These are phyloP conservation scores for Lagopus muta DNA, from an alignment of 2,113 vertebrate species.

Conservation along the genomic window DNA sequence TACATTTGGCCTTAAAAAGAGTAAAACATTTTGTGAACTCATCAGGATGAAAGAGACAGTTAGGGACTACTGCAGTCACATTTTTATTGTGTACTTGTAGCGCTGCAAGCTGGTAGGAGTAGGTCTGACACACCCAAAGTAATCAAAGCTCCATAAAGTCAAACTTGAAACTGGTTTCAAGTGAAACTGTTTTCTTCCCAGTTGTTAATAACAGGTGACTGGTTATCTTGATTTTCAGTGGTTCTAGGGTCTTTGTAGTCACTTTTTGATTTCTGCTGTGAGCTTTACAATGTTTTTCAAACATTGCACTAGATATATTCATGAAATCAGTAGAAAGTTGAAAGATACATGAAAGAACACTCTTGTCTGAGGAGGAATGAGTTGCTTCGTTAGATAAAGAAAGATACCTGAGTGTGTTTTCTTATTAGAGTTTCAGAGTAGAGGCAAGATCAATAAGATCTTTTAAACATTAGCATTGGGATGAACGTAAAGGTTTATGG, in stretches of 20 bases:
- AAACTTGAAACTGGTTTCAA: conserved; percentile 20
- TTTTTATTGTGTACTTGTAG: not conserved
- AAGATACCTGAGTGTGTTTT: not conserved
- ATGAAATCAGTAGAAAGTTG: not conserved
- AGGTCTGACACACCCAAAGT: conserved; percentile 5
- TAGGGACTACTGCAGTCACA: not conserved
- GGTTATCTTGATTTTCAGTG: not conserved
- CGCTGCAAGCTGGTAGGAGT: not conserved
- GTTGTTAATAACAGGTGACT: not conserved
- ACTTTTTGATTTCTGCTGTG: not conserved
- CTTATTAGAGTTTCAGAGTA: not conserved
- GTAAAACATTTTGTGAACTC: not conserved
- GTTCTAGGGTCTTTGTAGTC: not conserved
- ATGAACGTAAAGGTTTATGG: not conserved
- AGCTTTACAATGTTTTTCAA: not conserved
- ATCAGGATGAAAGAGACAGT: not conserved
- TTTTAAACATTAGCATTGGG: not conserved
- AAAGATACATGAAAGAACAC: not conserved
- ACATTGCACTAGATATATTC: not conserved
- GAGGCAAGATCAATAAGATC: not conserved
- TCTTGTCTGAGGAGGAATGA: not conserved
- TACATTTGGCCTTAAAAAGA: not conserved
- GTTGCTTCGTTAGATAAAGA: not conserved
- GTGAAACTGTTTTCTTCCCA: not conserved
- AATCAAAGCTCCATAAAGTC: not conserved